A percentile compares a stretch with the other conserved stretches of the same genome.
Conservation (phyloP, 2,888 invertebrate genomes). For the Nasonia oneida region DNA sequence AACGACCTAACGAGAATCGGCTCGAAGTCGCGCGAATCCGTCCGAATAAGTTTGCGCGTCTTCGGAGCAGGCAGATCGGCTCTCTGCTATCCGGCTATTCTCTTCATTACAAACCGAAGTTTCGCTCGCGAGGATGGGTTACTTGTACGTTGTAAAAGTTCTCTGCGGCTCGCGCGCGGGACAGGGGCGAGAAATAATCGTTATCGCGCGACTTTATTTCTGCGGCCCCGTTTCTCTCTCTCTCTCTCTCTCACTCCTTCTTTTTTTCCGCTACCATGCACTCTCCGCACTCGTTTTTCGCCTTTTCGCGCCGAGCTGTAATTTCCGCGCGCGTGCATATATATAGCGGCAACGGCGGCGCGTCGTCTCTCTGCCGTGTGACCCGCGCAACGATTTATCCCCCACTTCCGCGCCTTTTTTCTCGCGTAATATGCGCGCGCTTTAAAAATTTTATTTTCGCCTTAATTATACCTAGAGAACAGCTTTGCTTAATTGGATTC, state of each 20-base stretch:
- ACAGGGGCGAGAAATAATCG: constrained; percentile 19
- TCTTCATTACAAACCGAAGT: constrained; percentile 43
- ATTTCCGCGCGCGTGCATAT: background rate
- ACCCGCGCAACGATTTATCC: background rate
- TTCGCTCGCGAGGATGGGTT: constrained; percentile 32
- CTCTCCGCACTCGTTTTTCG: background rate
- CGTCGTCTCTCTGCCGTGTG: background rate
- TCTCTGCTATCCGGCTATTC: background rate
- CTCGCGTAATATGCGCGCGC: background rate
- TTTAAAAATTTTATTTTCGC: constrained; percentile 28
- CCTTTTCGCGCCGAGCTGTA: background rate
- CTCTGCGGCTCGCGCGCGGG: background rate
- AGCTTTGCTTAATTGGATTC: constrained; percentile 32
- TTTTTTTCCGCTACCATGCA: too few relatives aligned
- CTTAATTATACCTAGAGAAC: constrained; percentile 31
- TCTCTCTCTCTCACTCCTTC: background rate
- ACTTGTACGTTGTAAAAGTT: constrained; percentile 22
- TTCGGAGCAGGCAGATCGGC: background rate
- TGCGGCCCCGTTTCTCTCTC: background rate
- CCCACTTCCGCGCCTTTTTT: too few relatives aligned
- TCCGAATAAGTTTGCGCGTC: constrained; percentile 1
- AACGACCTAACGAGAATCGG: constrained; percentile 56
- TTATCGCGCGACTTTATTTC: constrained; percentile 22
- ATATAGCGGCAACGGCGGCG: background rate
- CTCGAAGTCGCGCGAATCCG: constrained; percentile 31